phyloP scores from a whole-genome alignment of 1,140 invertebrate species.

The Zaprionus inermis region DNA sequence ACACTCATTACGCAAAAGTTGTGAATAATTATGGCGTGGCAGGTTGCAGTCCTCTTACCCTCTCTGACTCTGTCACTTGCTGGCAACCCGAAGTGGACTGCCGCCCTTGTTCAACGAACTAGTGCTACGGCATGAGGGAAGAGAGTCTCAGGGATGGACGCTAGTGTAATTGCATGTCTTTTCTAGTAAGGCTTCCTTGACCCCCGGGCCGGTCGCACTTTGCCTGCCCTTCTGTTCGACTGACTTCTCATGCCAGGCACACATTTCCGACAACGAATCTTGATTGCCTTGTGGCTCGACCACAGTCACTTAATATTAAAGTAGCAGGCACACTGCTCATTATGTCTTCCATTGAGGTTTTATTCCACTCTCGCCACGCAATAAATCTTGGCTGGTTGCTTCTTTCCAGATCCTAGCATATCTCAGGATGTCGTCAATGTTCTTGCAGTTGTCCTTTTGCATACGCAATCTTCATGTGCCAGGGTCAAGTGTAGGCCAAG shows the following conservation, averaged over 20 bases:
- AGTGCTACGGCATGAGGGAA: neutral
- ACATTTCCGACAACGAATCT: constrained; percentile 28
- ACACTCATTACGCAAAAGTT: constrained; percentile 61
- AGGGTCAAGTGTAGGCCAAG: constrained; percentile 13
- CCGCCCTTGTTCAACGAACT: neutral
- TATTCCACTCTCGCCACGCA: constrained; percentile 17
- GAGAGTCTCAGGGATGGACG: neutral
- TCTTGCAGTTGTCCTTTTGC: constrained; percentile 12
- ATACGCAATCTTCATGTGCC: constrained; percentile 6
- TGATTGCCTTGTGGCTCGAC: constrained; percentile 23
- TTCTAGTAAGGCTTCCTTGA: constrained; percentile 24
- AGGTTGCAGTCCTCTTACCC: constrained; percentile 8
- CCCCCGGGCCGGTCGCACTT: constrained; percentile 2
- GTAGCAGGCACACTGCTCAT: constrained; percentile 18
- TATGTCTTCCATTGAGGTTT: constrained; percentile 31
- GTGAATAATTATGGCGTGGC: constrained; percentile 57
- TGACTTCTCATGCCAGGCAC: constrained; percentile 7
- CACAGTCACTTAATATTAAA: constrained; percentile 11
- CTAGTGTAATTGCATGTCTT: constrained; percentile 32
- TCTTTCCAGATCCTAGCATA: neutral
- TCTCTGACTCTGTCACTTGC: neutral
- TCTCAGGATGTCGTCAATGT: constrained; percentile 10
- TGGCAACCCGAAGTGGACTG: neutral
- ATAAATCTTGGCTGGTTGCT: neutral
- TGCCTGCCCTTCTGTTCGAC: neutral